Evolutionary conservation across 2,113 vertebrate genomes (phyloP).

Genomic region (Morone chrysops): DNA sequence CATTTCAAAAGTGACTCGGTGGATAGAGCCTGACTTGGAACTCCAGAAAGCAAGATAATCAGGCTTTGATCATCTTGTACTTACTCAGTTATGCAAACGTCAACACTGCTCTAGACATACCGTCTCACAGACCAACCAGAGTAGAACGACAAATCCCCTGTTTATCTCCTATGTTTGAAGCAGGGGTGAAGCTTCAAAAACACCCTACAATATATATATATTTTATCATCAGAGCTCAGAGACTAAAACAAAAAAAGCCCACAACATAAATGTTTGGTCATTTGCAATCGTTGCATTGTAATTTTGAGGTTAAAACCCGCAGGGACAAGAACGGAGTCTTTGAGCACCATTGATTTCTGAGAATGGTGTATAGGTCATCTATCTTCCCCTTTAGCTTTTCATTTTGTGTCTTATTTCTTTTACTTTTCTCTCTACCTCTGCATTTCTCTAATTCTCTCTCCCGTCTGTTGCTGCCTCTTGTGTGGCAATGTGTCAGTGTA

Average conservation of each 20-base stretch:
- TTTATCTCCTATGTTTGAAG: conserved; percentile 8
- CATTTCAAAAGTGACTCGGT: conserved; percentile 49
- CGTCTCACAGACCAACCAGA: not conserved
- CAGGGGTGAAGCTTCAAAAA: not conserved
- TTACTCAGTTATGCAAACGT: conserved; percentile 9
- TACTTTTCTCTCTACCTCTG: not conserved
- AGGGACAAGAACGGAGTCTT: conserved; percentile 1
- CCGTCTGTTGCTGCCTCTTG: conserved; percentile 20
- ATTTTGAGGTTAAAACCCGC: conserved; percentile 44
- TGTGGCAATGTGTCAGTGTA: conserved; percentile 63
- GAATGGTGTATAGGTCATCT: conserved; percentile 8
- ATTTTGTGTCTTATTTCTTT: not conserved
- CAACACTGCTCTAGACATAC: not conserved
- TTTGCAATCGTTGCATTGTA: conserved; percentile 33
- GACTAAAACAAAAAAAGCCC: not conserved
- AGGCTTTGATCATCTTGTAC: conserved; percentile 52
- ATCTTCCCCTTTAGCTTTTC: conserved; percentile 19
- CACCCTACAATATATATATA: not conserved
- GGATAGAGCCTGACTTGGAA: conserved; percentile 18
- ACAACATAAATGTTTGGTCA: not conserved
- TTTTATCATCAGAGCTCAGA: conserved; percentile 12
- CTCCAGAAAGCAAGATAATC: conserved; percentile 36
- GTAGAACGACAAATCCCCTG: conserved; percentile 9
- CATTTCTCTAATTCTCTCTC: conserved; percentile 26
- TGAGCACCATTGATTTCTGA: conserved; percentile 12